Evolutionary conservation across 1,140 invertebrate species (phyloP).

Genomic region (Maconellicoccus hirsutus): DNA sequence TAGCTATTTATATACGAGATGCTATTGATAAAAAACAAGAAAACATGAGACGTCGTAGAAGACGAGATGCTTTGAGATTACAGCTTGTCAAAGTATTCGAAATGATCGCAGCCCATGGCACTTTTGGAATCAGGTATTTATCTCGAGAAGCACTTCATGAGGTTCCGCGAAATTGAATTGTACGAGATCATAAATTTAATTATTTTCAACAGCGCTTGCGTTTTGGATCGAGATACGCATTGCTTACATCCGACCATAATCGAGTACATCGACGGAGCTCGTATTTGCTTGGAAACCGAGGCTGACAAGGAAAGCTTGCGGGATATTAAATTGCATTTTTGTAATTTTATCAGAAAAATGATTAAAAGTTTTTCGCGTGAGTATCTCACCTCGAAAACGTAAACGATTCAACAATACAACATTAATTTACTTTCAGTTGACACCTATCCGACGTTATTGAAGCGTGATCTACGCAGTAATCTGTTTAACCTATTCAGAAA

Average conservation of each 20-base stretch:
- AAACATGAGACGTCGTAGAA: conserved; percentile 75
- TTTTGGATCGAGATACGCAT: conserved; percentile 69
- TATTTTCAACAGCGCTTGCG: conserved; percentile 50
- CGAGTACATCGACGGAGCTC: conserved; percentile 90
- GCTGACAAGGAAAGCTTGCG: conserved; percentile 72
- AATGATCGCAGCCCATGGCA: conserved; percentile 82
- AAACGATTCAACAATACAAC: neutral
- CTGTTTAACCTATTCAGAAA: conserved; percentile 84
- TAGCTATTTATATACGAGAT: conserved; percentile 81
- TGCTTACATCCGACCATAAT: conserved; percentile 76
- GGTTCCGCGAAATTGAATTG: too few species aligned
- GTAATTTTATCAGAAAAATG: conserved; percentile 84
- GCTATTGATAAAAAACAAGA: conserved; percentile 96
- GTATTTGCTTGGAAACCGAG: conserved; percentile 82
- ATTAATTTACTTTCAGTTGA: conserved; percentile 52
- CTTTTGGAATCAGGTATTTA: conserved; percentile 70
- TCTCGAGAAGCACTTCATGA: too few species aligned
- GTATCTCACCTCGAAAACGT: conserved; percentile 33
- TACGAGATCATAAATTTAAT: neutral
- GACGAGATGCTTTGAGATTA: conserved; percentile 82
- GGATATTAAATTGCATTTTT: conserved; percentile 86
- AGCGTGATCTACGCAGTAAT: conserved; percentile 70
- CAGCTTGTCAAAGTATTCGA: conserved; percentile 84
- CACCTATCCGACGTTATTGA: conserved; percentile 68
- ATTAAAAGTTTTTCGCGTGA: conserved; percentile 81